Conservation (phyloP, 1,140 invertebrate genomes). For the Brachionus sp. region DNA sequence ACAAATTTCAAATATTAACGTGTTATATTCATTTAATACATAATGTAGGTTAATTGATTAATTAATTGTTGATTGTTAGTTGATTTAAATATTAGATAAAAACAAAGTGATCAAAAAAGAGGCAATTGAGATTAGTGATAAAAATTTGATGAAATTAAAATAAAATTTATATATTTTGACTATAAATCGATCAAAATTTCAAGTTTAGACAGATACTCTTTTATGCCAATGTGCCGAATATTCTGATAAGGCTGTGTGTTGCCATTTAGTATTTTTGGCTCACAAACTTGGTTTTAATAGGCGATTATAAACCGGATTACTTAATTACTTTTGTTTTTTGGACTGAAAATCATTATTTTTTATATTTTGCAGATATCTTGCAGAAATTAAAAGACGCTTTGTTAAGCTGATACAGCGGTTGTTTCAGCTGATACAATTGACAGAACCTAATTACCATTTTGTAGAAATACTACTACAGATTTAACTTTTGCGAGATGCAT, state of each 20-base stretch:
- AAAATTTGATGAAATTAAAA: no score
- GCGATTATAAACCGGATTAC: neutral
- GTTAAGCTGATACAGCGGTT: no score
- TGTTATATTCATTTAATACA: neutral
- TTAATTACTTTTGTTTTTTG: no score
- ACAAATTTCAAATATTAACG: neutral
- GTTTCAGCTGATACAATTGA: no score
- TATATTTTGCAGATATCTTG: no score
- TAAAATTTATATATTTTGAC: no score
- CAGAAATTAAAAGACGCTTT: no score
- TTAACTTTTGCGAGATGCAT: no score
- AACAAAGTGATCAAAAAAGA: neutral
- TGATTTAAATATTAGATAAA: neutral
- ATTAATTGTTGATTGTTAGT: neutral
- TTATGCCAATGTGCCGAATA: neutral
- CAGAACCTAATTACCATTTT: no score
- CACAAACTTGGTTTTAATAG: neutral
- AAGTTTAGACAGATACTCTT: neutral
- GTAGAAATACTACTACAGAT: no score
- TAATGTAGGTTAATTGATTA: neutral
- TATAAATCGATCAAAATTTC: neutral
- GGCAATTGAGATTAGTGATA: no score
- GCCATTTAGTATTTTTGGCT: neutral
- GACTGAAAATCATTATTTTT: no score
- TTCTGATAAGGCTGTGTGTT: neutral